A percentile compares a stretch with the other conserved stretches of the same genome.
phyloP scores from a whole-genome alignment of 2,113 vertebrate genomes.

The Zosterops lateralis region DNA sequence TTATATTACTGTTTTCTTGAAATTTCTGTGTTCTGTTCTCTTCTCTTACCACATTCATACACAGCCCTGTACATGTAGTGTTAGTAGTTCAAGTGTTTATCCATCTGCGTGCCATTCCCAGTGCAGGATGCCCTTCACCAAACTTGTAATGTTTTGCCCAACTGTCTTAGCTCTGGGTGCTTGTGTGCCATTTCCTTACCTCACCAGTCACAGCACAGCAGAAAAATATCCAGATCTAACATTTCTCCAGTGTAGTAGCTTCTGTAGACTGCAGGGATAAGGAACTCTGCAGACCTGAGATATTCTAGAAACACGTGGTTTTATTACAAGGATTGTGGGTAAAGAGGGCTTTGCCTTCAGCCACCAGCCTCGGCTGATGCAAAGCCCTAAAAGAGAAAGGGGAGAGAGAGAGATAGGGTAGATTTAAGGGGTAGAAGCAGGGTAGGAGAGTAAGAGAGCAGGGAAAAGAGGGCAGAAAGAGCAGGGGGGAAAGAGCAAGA shows the following conservation, averaged over 20 bases:
- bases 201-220: not conserved
- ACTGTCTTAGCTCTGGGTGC: not conserved
- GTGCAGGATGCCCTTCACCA: not conserved
- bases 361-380: no score
- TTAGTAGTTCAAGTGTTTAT: not conserved
- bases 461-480: no score
- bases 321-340: no score
- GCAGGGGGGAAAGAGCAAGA: no score
- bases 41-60: not conserved
- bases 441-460: no score
- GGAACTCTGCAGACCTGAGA: no score
- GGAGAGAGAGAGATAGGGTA: no score
- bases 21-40: not conserved
- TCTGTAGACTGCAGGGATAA: no score
- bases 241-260: not conserved
- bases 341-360: no score
- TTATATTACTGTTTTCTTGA: not conserved
- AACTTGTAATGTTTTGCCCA: not conserved
- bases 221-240: not conserved
- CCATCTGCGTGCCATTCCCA: not conserved
- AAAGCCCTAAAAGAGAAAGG: no score
- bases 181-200: accelerated
- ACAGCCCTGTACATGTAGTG: not conserved
- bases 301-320: no score
- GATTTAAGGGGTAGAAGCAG: no score